Conservation (phyloP, 2,888 invertebrate species). For the Cataglyphis albicans region DNA sequence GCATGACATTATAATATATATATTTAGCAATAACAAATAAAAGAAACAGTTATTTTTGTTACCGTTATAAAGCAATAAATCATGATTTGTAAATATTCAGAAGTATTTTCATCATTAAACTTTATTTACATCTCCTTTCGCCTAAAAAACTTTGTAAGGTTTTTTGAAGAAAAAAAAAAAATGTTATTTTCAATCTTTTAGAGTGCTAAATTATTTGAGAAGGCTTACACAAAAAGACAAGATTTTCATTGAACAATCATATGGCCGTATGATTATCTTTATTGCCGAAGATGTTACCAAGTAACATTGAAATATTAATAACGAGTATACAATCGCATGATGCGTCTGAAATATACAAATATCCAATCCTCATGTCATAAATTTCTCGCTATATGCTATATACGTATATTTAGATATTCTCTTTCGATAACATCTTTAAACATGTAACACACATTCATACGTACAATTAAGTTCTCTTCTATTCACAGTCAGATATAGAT, state of each 20-base stretch:
- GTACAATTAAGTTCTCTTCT: conserved; percentile 50
- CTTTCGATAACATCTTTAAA: conserved; percentile 42
- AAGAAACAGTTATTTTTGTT: conserved; percentile 47
- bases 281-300: conserved; percentile 55
- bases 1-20: neutral
- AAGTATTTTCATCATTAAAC: neutral
- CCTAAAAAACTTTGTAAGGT: neutral
- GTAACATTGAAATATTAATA: conserved; percentile 54
- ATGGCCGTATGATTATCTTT: conserved; percentile 48
- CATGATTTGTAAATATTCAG: neutral
- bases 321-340: conserved; percentile 53
- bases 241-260: conserved; percentile 1
- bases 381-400: conserved; percentile 36
- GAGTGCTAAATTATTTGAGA: neutral
- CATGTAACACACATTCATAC: conserved; percentile 53
- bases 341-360: conserved; percentile 55
- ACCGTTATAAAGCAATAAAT: conserved; percentile 40
- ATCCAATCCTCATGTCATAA: conserved; percentile 41
- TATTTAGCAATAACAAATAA: conserved; percentile 14
- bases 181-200: neutral
- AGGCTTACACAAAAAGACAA: neutral
- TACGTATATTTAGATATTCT: conserved; percentile 39
- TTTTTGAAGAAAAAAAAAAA: neutral
- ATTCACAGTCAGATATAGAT: conserved; percentile 48
- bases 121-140: neutral